These are phyloP conservation scores for Anagyrus pseudococci DNA, from an alignment of 2,888 invertebrate species.

Conservation along the genomic window DNA sequence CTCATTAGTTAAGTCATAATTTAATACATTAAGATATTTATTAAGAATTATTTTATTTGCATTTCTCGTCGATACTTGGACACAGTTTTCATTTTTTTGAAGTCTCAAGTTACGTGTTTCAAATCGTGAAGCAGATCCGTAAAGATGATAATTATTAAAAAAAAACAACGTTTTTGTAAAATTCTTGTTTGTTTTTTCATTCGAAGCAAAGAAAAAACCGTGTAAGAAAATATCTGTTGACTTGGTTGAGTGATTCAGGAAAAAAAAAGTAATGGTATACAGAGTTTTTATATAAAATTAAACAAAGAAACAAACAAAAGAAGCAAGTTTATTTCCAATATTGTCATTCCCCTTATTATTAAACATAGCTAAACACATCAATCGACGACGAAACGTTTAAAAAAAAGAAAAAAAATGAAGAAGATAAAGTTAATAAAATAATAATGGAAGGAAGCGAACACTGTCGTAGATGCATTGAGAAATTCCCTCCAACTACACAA, in stretches of 20 bases:
- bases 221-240: constrained; percentile 37
- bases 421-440: no score
- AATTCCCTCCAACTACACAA: constrained; percentile 47
- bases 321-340: constrained; percentile 29
- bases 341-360: constrained; percentile 26
- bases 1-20: constrained; percentile 11
- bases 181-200: constrained; percentile 32
- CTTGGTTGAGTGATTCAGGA: constrained; percentile 48
- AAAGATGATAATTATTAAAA: constrained; percentile 28
- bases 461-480: constrained; percentile 14
- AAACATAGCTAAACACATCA: no score
- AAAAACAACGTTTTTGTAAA: constrained; percentile 29
- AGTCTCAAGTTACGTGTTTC: constrained; percentile 11
- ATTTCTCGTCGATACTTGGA: constrained; percentile 9
- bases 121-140: constrained; percentile 22
- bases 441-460: neutral
- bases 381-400: no score
- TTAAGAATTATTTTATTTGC: neutral
- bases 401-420: no score
- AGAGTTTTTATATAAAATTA: constrained; percentile 43
- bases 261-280: constrained; percentile 47
- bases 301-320: constrained; percentile 41
- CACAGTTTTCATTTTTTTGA: constrained; percentile 8
- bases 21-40: constrained; percentile 5
- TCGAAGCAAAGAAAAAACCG: constrained; percentile 27